A percentile compares a stretch with the other conserved stretches of the same genome.
These are phyloP conservation scores for Trinorchestia longiramus DNA, from an alignment of 1,140 invertebrate species.

Conservation along the genomic window DNA sequence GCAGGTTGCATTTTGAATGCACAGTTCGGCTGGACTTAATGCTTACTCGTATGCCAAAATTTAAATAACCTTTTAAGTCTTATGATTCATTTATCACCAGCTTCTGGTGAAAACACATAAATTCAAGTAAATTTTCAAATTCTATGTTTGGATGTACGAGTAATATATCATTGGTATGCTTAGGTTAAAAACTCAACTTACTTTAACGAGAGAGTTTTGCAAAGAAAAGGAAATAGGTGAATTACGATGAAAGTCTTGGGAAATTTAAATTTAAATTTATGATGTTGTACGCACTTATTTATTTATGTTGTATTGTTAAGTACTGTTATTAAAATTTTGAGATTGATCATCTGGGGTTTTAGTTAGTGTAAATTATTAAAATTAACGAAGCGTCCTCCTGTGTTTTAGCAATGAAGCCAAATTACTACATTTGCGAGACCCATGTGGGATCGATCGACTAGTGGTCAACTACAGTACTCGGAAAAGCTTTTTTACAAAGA, in stretches of 20 bases:
- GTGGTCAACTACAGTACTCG: background rate
- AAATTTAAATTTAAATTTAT: background rate
- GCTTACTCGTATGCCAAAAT: background rate
- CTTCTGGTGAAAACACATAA: background rate
- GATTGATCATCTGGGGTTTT: background rate
- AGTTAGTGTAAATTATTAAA: background rate
- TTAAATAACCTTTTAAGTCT: background rate
- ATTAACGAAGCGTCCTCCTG: background rate
- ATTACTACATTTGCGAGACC: background rate
- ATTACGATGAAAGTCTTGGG: background rate
- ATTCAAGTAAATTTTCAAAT: background rate
- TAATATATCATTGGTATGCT: background rate
- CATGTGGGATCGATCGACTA: background rate
- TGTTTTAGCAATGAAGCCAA: background rate
- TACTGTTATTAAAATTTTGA: background rate
- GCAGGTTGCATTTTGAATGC: background rate
- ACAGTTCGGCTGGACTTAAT: background rate
- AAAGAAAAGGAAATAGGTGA: background rate
- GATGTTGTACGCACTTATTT: background rate
- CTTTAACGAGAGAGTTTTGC: background rate
- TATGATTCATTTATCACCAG: background rate
- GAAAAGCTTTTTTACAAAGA: background rate
- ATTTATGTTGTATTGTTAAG: background rate
- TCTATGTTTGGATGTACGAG: background rate
- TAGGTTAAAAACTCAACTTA: background rate